phyloP scores from a whole-genome alignment of 2,113 vertebrate species.

The Recurvirostra avosetta region DNA sequence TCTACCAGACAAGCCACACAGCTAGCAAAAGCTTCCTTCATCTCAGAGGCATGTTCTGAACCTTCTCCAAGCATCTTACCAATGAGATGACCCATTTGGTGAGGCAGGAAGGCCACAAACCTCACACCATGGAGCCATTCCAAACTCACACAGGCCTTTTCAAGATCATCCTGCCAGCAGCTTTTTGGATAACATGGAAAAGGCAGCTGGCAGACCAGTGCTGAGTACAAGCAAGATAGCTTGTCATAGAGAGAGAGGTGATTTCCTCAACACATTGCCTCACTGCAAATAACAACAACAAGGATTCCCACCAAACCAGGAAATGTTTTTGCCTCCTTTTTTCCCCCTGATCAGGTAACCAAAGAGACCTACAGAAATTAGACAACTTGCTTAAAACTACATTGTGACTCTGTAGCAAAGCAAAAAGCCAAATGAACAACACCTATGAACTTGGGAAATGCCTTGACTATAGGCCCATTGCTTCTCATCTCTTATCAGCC shows the following conservation, averaged over 20 bases:
- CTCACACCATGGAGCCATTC: neutral
- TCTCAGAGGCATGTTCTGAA: neutral
- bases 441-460: neutral
- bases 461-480: neutral
- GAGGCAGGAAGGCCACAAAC: neutral
- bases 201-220: neutral
- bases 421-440: neutral
- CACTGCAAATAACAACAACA: neutral
- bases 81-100: neutral
- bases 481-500: neutral
- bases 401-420: neutral
- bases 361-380: neutral
- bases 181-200: neutral
- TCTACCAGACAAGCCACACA: neutral
- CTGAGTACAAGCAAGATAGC: neutral
- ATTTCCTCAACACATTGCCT: neutral
- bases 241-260: neutral
- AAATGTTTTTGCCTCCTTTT: neutral
- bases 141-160: neutral
- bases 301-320: neutral
- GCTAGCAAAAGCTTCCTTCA: neutral
- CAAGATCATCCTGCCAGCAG: neutral
- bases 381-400: neutral
- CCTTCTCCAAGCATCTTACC: neutral
- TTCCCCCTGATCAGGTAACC: rapidly evolving